Base-by-base conservation (phyloP, 2,888 invertebrate species). In the Cantharis rustica region DNA sequence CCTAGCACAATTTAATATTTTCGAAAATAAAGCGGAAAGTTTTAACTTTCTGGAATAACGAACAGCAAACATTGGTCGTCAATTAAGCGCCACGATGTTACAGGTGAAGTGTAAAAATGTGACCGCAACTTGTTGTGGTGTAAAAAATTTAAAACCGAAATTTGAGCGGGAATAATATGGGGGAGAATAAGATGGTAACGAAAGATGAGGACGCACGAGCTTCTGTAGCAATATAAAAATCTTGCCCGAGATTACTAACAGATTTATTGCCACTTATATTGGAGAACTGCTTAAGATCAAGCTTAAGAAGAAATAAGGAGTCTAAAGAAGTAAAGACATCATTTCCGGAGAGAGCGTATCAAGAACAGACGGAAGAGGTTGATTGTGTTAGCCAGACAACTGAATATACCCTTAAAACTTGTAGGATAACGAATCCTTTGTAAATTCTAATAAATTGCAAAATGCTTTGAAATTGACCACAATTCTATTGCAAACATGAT, bases 301-400 rank as follows among this genome's bases (percentile, higher is more conserved):
- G 72, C 72, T 73, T 72, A 73, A 68, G 72, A 69, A 71, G 68
- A 68, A 73, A 72, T 73, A 75, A 78, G 71, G 27, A 78, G 68
- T 68, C 70, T 61, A 63, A 78, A 69, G 78, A 78, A 75, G 75
- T 72, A 61, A 72, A 69, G 72, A 62, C 77, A 73, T 69, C 72
- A 75, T 75, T 78, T 79, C 76, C 77, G 76, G 78, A 73, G 69
- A 73, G 73, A 78, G 66, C 71, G 72, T 74, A 78, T 81, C 80
- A 79, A 77, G 74, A 79, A 72, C 80, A 82, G 80, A 72, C 80
- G 81, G 81, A 81, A 80, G 79, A 78, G 80, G 80, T 80, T 80
- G 82, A 80, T 82, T 80, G 81, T 80, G 80, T 79, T 81, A 79
- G 76, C 72, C 76, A 75, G 76, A 70, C 72, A 47, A 75, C 75